Conservation (phyloP, 2,888 invertebrate genomes). For the Petrolisthes cinctipes region DNA sequence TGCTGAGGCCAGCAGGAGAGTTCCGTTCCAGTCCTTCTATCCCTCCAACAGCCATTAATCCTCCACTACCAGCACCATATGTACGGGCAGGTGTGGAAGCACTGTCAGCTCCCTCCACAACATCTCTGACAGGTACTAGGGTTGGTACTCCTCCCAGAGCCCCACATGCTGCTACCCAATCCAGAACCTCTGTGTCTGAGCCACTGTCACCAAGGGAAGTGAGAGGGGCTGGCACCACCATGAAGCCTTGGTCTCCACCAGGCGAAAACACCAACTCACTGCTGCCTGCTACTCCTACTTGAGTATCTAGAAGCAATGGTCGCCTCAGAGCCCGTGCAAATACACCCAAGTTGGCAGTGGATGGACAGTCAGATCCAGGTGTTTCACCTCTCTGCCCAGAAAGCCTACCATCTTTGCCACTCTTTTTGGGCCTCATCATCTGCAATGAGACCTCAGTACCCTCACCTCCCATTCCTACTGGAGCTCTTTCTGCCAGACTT, state of each 20-base stretch:
- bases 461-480: not conserved
- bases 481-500: not conserved
- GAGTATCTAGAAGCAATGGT: slow-evolving; percentile 24
- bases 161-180: slow-evolving; percentile 31
- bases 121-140: slow-evolving; percentile 32
- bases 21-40: slow-evolving; percentile 41
- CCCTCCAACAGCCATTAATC: not conserved
- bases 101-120: slow-evolving; percentile 54
- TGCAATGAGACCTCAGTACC: not conserved
- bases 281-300: not conserved
- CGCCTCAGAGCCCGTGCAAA: slow-evolving; percentile 28
- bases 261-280: slow-evolving; percentile 49
- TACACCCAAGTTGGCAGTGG: slow-evolving; percentile 27
- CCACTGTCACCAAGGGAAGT: slow-evolving; percentile 44
- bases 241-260: slow-evolving; percentile 53
- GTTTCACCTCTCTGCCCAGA: slow-evolving; percentile 51
- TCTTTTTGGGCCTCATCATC: not conserved
- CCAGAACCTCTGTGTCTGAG: slow-evolving; percentile 48
- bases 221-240: slow-evolving; percentile 45
- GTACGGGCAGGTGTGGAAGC: not conserved
- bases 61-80: slow-evolving; percentile 12
- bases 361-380: slow-evolving; percentile 52
- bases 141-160: not conserved
- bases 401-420: not conserved
- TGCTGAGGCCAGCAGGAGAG: slow-evolving; percentile 53